These are phyloP conservation scores for Gambusia yucatana DNA, from an alignment of 2,797 vertebrate species.

Conservation along the genomic window DNA sequence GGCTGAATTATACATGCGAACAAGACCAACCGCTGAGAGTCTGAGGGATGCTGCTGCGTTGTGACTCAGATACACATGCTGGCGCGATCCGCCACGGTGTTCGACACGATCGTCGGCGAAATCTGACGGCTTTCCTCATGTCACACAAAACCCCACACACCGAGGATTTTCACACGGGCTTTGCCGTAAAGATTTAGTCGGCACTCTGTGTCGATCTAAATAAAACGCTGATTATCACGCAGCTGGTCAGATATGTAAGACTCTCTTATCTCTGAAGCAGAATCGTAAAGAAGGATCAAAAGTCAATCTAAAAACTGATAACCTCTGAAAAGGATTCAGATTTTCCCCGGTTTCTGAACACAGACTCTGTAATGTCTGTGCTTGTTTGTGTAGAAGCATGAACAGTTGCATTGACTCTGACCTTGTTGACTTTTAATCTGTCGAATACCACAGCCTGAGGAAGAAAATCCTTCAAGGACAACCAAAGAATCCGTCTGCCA, in stretches of 20 bases:
- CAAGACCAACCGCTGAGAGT: slow-evolving; percentile 24
- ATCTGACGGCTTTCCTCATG: background rate
- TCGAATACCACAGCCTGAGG: slow-evolving; percentile 10
- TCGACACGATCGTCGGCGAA: background rate
- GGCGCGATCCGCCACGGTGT: background rate
- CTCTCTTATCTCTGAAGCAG: slow-evolving; percentile 6
- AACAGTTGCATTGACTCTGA: slow-evolving; percentile 42
- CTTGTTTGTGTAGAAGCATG: slow-evolving; percentile 26
- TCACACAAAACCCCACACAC: background rate
- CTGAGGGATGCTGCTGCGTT: slow-evolving; percentile 28
- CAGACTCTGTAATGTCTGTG: slow-evolving; percentile 4
- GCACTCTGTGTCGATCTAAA: background rate
- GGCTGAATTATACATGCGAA: slow-evolving; percentile 65
- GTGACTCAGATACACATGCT: slow-evolving; percentile 16
- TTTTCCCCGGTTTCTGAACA: slow-evolving; percentile 3
- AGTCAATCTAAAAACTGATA: background rate
- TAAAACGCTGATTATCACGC: background rate
- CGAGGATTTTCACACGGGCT: background rate
- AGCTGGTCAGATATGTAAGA: background rate
- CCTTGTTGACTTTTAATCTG: slow-evolving; percentile 64
- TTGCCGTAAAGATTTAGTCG: slow-evolving; percentile 3
- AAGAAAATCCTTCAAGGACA: slow-evolving; percentile 54
- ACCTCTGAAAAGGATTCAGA: slow-evolving; percentile 19
- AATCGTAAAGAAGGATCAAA: slow-evolving; percentile 1
- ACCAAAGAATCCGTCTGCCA: slow-evolving; percentile 25